Evolutionary conservation across 1,140 invertebrate genomes (phyloP).

Genomic region (Helicoverpa zea): DNA sequence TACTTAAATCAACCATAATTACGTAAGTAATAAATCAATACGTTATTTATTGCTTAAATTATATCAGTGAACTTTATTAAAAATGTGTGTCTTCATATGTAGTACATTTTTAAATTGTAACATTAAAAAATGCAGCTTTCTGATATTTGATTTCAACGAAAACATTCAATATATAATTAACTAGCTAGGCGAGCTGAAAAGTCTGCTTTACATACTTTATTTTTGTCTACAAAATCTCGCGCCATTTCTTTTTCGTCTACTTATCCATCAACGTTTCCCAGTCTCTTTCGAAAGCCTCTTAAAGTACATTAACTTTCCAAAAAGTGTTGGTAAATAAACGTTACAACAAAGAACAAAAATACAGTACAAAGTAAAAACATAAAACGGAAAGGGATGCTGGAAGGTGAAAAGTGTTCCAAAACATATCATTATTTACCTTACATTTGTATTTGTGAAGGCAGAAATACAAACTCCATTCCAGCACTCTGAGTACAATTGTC

Average conservation of each 20-base stretch:
- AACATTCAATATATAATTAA: not conserved
- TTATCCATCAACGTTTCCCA: not conserved
- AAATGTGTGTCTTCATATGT: too few species aligned
- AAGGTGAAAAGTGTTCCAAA: conserved; percentile 6
- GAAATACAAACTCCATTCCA: conserved; percentile 62
- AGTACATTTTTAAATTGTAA: too few species aligned
- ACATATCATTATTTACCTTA: conserved; percentile 59
- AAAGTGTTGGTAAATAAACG: conserved; percentile 14
- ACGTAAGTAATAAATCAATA: too few species aligned
- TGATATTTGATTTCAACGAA: too few species aligned
- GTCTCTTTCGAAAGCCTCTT: not conserved
- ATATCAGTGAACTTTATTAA: too few species aligned
- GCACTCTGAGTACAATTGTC: conserved; percentile 62
- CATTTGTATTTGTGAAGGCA: conserved; percentile 22
- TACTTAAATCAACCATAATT: too few species aligned
- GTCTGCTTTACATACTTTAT: too few species aligned
- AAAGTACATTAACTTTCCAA: conserved; percentile 3
- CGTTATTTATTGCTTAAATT: too few species aligned
- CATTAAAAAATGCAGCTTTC: too few species aligned
- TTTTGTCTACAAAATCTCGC: not conserved
- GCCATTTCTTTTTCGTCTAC: not conserved
- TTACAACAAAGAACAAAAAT: conserved; percentile 35
- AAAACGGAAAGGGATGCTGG: conserved; percentile 3
- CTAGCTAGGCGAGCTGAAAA: not conserved
- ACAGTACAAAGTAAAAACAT: conserved; percentile 13